Conservation (phyloP, 2,888 invertebrate genomes). For the Gortyna flavago region DNA sequence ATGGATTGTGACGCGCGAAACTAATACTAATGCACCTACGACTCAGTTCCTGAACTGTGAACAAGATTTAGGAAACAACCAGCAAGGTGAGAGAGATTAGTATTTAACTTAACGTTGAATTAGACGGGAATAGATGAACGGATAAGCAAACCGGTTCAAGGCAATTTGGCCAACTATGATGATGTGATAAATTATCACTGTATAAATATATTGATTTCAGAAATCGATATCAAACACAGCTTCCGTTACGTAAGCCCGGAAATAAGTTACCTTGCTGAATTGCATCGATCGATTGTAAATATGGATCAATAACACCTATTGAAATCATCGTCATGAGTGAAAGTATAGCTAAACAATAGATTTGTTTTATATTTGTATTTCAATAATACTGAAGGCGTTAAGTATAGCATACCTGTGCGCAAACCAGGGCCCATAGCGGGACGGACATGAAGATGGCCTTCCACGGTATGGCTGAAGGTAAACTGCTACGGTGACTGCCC, state of each 20-base stretch:
- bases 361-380: conserved; percentile 31
- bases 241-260: conserved; percentile 13
- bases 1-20: conserved; percentile 40
- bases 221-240: conserved; percentile 2
- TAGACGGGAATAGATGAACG: conserved; percentile 17
- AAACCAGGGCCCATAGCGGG: conserved; percentile 93
- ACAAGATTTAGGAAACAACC: conserved; percentile 44
- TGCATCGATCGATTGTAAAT: conserved; percentile 32
- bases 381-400: conserved; percentile 15
- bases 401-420: conserved; percentile 91
- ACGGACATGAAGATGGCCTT: conserved; percentile 92
- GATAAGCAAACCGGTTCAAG: conserved; percentile 46
- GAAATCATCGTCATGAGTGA: conserved; percentile 27
- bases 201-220: background rate
- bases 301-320: conserved; percentile 36
- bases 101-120: conserved; percentile 23
- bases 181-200: conserved; percentile 21
- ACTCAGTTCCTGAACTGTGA: conserved; percentile 42
- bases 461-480: conserved; percentile 93
- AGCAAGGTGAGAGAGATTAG: conserved; percentile 50
- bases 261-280: conserved; percentile 17
- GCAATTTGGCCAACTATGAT: conserved; percentile 1
- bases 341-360: conserved; percentile 30
- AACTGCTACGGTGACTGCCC: conserved; percentile 88
- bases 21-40: conserved; percentile 49